phyloP scores from a whole-genome alignment of 1,140 invertebrate genomes.

The Drosophila seguyi region DNA sequence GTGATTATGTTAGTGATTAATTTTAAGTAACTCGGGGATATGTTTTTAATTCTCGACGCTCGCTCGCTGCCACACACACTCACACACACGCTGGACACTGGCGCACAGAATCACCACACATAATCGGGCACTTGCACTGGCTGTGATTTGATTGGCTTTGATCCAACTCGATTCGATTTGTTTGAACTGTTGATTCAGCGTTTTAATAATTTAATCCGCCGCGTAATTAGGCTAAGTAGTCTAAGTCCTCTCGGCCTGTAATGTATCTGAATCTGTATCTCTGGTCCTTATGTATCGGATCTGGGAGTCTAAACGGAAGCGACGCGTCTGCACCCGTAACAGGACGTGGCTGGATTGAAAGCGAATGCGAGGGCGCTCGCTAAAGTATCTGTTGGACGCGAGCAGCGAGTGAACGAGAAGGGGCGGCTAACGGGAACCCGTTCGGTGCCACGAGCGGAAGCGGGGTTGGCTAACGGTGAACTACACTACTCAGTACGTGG shows the following conservation, averaged over 20 bases:
- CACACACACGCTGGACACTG: slow-evolving; percentile 20
- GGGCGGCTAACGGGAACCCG: slow-evolving; percentile 32
- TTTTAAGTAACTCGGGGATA: slow-evolving; percentile 83
- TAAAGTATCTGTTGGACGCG: slow-evolving; percentile 80
- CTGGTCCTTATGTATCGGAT: slow-evolving; percentile 13
- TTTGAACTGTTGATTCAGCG: slow-evolving; percentile 59
- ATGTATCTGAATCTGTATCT: slow-evolving; percentile 41
- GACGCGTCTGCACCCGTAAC: slow-evolving; percentile 84
- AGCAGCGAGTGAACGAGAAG: slow-evolving; percentile 29
- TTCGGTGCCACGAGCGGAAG: slow-evolving; percentile 5
- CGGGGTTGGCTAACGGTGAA: slow-evolving; percentile 47
- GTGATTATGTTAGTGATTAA: slow-evolving; percentile 84
- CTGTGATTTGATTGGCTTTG: slow-evolving; percentile 30
- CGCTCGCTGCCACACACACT: slow-evolving; percentile 47
- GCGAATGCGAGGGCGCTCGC: slow-evolving; percentile 76
- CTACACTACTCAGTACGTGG: slow-evolving; percentile 18
- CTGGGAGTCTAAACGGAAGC: slow-evolving; percentile 68
- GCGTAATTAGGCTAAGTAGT: slow-evolving; percentile 84
- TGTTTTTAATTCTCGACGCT: slow-evolving; percentile 79
- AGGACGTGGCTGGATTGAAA: slow-evolving; percentile 84
- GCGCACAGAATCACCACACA: slow-evolving; percentile 21
- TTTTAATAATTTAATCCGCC: slow-evolving; percentile 85
- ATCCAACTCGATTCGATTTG: slow-evolving; percentile 9
- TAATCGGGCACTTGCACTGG: slow-evolving; percentile 30
- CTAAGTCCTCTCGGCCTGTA: slow-evolving; percentile 46